Base-by-base conservation (phyloP, 1,140 invertebrate genomes). In the Rhagoletis zephyria region DNA sequence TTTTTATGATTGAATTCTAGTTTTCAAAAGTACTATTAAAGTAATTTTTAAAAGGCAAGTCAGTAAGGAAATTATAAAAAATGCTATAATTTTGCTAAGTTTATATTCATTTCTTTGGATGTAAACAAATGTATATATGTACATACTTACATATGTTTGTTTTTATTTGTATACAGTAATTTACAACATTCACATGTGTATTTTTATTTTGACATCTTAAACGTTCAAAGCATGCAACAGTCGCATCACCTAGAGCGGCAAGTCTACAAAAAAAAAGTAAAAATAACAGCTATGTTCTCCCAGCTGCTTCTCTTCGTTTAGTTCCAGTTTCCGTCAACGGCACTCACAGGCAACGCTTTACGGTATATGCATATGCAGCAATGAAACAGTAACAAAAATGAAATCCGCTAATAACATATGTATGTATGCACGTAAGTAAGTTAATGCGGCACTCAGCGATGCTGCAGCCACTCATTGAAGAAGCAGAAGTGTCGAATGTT, bases 301-400 rank as follows among this genome's bases (percentile, higher is more conserved):
- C 30, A 30, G 30, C 30, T 30, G 30, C 30, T 63, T 16, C 16
- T 74, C 14, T 14, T 14, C 14, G 7, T 4, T n/a, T 16, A 74
- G 67, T 63, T 16, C 61, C 61, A 63, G 61, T 63, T 63, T 63
- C 16, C 30, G 30, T 12, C 42, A 74, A n/a, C 45, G 42, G 67
- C 12, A 16, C 40, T 16, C 1, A 74, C 1, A 40, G 40, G 12
- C 2, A 42, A 40, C 40, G 12, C 1, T 12, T 70, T 70, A 45
- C 65, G 65, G 65, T 70, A 70, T 42, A 70, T 45, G 16, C 61
- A 14, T 12, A 74, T 48, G 42, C 67, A 74, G 10, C 40, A 4
- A 67, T 45, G 45, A 74, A 74, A 74, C 67, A 48, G 67, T 48
- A 74, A 74, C 67, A 6, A 45, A 74, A 45, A n/a, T 16, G 16